Conservation (phyloP, 1,140 invertebrate genomes). For the Wasmannia auropunctata region DNA sequence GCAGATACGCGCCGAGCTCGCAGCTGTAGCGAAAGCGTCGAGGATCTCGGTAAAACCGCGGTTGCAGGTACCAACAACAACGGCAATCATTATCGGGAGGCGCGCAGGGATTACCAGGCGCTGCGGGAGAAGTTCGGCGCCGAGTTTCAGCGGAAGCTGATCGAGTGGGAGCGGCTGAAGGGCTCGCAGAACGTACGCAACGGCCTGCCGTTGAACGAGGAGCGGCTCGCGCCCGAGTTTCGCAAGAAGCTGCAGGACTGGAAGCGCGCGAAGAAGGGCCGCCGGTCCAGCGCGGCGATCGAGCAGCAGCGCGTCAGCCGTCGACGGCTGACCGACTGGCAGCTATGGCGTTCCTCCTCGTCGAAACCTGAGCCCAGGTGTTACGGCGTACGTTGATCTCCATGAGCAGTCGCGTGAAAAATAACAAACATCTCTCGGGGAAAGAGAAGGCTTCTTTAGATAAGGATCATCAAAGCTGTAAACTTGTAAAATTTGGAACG, state of each 20-base stretch:
- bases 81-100: conserved; percentile 79
- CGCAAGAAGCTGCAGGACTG: conserved; percentile 94
- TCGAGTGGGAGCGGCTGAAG: conserved; percentile 90
- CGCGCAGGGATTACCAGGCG: conserved; percentile 87
- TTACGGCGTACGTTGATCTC: conserved; percentile 37
- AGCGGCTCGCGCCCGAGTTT: conserved; percentile 91
- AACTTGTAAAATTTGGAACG: neutral
- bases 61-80: conserved; percentile 49
- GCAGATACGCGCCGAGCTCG: conserved; percentile 41
- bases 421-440: neutral
- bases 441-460: neutral
- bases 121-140: conserved; percentile 89
- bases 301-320: conserved; percentile 78
- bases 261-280: conserved; percentile 90
- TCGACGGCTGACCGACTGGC: conserved; percentile 89
- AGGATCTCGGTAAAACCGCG: conserved; percentile 72
- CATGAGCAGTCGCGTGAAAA: neutral
- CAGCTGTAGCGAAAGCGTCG: conserved; percentile 75
- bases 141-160: conserved; percentile 90
- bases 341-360: conserved; percentile 86
- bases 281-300: conserved; percentile 74
- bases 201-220: conserved; percentile 84
- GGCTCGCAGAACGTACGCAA: conserved; percentile 53
- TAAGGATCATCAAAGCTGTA: neutral
- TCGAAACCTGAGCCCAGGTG: conserved; percentile 69